These are phyloP conservation scores for Hycleus phaleratus DNA, from an alignment of 1,140 invertebrate species.

Conservation along the genomic window DNA sequence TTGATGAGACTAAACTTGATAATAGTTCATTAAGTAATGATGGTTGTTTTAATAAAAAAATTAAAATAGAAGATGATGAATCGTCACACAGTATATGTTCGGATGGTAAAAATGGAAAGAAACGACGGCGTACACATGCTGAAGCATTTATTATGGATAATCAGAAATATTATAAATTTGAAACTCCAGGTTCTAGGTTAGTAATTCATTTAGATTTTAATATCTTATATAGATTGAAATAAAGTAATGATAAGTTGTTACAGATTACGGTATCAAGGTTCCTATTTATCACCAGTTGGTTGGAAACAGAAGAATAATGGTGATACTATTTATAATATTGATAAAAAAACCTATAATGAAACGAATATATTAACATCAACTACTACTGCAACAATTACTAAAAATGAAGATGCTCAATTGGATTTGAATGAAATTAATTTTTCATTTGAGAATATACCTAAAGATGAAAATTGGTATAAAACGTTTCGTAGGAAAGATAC, in stretches of 20 bases:
- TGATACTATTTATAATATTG: not conserved
- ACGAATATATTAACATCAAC: not conserved
- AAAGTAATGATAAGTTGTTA: slow-evolving; percentile 15
- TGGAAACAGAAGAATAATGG: slow-evolving; percentile 30
- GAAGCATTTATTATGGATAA: slow-evolving; percentile 54
- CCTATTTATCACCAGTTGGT: slow-evolving; percentile 27
- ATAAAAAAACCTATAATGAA: not conserved
- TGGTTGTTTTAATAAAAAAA: not conserved
- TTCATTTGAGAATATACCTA: slow-evolving; percentile 65
- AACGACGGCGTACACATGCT: slow-evolving; percentile 48
- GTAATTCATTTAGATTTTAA: not conserved
- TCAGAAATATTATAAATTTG: slow-evolving; percentile 55
- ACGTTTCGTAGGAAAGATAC: slow-evolving; percentile 68
- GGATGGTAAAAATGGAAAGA: slow-evolving; percentile 31
- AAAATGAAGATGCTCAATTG: slow-evolving; percentile 16
- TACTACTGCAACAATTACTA: not conserved
- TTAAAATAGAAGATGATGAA: slow-evolving; percentile 30
- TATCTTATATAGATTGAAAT: not conserved
- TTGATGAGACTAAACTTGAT: slow-evolving; percentile 34
- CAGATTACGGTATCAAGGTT: slow-evolving; percentile 37
- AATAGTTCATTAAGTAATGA: not conserved
- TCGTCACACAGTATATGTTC: slow-evolving; percentile 34
- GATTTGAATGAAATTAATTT: slow-evolving; percentile 51
- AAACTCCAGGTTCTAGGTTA: slow-evolving; percentile 48
- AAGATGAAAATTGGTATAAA: slow-evolving; percentile 67